Percentiles rank a stretch among this genome's conserved stretches.
Evolutionary conservation across 2,113 vertebrate genomes (phyloP).

Genomic region (Rhipidura dahli): DNA sequence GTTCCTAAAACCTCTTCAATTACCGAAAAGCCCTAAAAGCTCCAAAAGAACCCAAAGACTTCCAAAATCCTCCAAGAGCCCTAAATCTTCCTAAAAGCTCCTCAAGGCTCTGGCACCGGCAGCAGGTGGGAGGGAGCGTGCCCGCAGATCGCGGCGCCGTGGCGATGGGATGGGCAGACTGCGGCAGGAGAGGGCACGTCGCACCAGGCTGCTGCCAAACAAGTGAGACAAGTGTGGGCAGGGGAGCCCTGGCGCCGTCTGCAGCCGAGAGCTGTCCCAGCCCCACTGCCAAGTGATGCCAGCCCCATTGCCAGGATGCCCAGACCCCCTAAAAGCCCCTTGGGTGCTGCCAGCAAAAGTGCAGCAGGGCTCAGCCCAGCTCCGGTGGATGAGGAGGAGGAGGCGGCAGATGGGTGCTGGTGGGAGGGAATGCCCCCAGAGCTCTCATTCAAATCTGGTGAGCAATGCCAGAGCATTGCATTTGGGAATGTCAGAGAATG

Average conservation of each 20-base stretch:
- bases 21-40: neutral
- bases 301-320: neutral
- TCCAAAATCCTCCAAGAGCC: neutral
- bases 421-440: neutral
- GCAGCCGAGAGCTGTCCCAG: neutral
- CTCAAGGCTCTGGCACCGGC: neutral
- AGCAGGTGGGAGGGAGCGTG: rapidly evolving
- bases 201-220: neutral
- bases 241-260: neutral
- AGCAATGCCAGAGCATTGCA: neutral
- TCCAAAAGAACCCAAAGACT: neutral
- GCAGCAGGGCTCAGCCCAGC: neutral
- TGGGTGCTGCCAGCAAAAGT: neutral
- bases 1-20: neutral
- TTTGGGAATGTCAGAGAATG: rapidly evolving
- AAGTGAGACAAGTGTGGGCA: rapidly evolving
- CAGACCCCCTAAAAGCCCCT: neutral
- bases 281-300: neutral
- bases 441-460: neutral
- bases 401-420: neutral
- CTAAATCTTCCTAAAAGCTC: neutral
- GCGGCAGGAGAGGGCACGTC: neutral
- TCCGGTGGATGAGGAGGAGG: neutral
- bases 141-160: rapidly evolving
- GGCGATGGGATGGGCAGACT: neutral